Percentiles rank a stretch among this genome's conserved stretches.
Evolutionary conservation across 2,888 invertebrate genomes (phyloP).

Genomic region (Limnephilus auricula): DNA sequence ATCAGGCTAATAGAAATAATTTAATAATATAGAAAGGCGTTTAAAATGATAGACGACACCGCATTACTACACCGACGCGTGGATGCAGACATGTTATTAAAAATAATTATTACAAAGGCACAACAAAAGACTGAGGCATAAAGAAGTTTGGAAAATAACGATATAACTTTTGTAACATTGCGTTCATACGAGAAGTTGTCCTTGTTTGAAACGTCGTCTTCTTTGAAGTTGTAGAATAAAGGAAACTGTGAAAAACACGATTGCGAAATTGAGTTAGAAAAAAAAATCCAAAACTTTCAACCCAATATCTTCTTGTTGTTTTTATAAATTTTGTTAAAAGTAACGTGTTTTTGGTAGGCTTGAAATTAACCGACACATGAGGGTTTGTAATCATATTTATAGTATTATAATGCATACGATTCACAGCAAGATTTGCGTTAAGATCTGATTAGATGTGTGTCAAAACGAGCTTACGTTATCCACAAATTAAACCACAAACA

Average conservation of each 20-base stretch:
- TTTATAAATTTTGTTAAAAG: background rate
- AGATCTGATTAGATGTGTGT: constrained; percentile 40
- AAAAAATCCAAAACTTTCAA: background rate
- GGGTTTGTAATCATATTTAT: background rate
- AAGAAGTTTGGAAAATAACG: background rate
- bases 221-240: background rate
- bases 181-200: background rate
- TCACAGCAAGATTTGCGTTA: background rate
- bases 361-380: background rate
- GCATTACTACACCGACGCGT: background rate
- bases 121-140: background rate
- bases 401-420: background rate
- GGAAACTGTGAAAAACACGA: background rate
- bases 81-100: background rate
- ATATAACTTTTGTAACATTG: background rate
- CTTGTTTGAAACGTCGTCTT: background rate
- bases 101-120: background rate
- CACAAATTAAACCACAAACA: background rate
- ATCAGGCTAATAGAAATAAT: background rate
- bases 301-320: background rate
- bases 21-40: background rate
- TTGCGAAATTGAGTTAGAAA: background rate
- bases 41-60: background rate
- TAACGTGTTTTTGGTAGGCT: background rate
- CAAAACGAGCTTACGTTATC: constrained; percentile 36